These are phyloP conservation scores for Tigriopus japonicus DNA, from an alignment of 1,140 invertebrate genomes.

Conservation along the genomic window DNA sequence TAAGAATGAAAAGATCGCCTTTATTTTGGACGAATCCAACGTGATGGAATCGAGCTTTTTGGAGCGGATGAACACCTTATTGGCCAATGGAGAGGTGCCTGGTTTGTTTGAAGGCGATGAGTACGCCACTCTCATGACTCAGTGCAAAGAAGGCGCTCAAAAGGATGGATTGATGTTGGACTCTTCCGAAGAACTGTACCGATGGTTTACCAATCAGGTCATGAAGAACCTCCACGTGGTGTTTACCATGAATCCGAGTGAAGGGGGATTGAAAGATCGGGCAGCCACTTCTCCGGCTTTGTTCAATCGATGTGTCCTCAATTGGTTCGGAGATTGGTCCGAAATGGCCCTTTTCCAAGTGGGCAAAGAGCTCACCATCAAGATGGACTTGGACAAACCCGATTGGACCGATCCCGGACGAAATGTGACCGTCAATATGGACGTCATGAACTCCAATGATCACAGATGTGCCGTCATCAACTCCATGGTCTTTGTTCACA, in stretches of 20 bases:
- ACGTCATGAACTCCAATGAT: slow-evolving; percentile 16
- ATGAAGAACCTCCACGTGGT: slow-evolving; percentile 98
- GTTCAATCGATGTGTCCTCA: slow-evolving; percentile 97
- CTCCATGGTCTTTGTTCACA: slow-evolving; percentile 94
- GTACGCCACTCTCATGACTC: slow-evolving; percentile 96
- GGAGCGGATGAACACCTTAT: slow-evolving; percentile 94
- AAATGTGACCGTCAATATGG: slow-evolving; percentile 40
- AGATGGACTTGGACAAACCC: slow-evolving; percentile 58
- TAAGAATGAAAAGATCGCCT: slow-evolving; percentile 96
- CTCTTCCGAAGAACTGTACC: slow-evolving; percentile 94
- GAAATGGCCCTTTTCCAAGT: slow-evolving; percentile 90
- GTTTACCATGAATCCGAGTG: slow-evolving; percentile 99
- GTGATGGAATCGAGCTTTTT: slow-evolving; percentile 95
- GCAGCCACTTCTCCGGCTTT: slow-evolving; percentile 95
- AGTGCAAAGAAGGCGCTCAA: slow-evolving; percentile 97
- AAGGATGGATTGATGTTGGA: slow-evolving; percentile 95
- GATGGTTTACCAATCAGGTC: slow-evolving; percentile 94
- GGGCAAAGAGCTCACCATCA: slow-evolving; percentile 64
- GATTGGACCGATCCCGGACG: slow-evolving; percentile 65
- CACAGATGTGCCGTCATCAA: slow-evolving; percentile 65
- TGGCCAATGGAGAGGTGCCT: slow-evolving; percentile 80
- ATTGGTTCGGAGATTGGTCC: slow-evolving; percentile 99
- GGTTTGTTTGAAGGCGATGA: slow-evolving; percentile 51
- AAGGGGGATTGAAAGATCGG: slow-evolving; percentile 90
- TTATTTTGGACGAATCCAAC: slow-evolving; percentile 98